These are phyloP conservation scores for Amphimallon solstitiale DNA, from an alignment of 2,888 invertebrate genomes.

Conservation along the genomic window DNA sequence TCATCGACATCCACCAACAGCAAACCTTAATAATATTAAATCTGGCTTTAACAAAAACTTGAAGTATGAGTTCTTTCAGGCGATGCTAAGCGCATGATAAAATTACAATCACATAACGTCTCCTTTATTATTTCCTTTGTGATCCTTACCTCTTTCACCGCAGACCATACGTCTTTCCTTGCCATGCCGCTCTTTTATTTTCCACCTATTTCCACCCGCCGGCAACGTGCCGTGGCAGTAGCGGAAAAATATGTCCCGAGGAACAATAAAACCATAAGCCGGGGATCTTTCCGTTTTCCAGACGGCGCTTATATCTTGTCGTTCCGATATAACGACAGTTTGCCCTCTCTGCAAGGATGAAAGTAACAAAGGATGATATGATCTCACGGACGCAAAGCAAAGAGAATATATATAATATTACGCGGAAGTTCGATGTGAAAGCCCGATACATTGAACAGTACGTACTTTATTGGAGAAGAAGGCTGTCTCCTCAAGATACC, in stretches of 20 bases:
- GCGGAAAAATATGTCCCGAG: slow-evolving; percentile 8
- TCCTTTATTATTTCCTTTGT: slow-evolving; percentile 1
- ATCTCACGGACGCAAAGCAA: neutral
- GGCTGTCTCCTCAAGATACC: slow-evolving; percentile 4
- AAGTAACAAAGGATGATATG: slow-evolving; percentile 14
- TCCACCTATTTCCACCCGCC: no score
- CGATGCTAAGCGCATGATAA: neutral
- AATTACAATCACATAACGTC: slow-evolving; percentile 4
- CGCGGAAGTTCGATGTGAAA: neutral
- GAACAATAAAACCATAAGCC: slow-evolving; percentile 7
- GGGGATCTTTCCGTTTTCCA: no score
- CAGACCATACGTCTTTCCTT: neutral
- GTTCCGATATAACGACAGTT: neutral
- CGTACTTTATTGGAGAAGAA: slow-evolving; percentile 6
- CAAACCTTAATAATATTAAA: no score
- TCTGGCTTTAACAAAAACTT: no score
- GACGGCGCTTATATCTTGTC: neutral
- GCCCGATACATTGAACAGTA: slow-evolving; percentile 2
- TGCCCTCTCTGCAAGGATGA: neutral
- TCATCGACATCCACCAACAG: no score
- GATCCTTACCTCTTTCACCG: neutral
- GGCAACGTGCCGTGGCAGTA: no score
- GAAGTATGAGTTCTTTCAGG: neutral
- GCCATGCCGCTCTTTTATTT: no score
- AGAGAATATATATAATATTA: slow-evolving; percentile 14